phyloP scores from a whole-genome alignment of 2,113 vertebrate genomes.

The Circaetus cinerascens region DNA sequence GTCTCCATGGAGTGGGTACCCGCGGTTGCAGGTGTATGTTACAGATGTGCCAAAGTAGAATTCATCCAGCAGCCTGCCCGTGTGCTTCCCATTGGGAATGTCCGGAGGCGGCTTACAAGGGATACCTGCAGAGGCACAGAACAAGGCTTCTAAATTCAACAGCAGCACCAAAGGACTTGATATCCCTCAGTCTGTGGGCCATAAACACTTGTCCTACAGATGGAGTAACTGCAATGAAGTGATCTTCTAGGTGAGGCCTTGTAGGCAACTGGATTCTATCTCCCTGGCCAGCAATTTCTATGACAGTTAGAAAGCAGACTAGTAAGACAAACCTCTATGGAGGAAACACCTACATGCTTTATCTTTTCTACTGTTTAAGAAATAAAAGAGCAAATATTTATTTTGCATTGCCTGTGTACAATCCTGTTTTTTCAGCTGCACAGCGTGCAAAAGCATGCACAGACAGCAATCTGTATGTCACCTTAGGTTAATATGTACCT shows the following conservation, averaged over 20 bases:
- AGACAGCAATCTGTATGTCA: background rate
- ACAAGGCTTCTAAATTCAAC: background rate
- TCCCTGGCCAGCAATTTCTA: background rate
- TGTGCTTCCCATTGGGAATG: constrained; percentile 54
- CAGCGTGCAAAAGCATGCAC: background rate
- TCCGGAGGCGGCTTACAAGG: constrained; percentile 43
- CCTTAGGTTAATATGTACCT: background rate
- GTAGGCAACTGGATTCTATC: background rate
- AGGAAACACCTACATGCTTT: background rate
- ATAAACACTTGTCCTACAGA: background rate
- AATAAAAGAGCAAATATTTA: background rate
- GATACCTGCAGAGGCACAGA: constrained; percentile 47
- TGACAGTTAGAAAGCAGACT: background rate
- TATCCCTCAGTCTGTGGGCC: background rate
- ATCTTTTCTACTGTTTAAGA: background rate
- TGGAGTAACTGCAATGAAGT: background rate
- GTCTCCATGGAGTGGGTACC: constrained; percentile 36
- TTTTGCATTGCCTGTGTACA: background rate
- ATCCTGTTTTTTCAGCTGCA: background rate
- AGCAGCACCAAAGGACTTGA: background rate
- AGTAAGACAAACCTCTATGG: background rate
- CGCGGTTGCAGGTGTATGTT: constrained; percentile 17
- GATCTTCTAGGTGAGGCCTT: background rate
- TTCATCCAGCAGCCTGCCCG: background rate
- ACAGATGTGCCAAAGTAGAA: constrained; percentile 50